Percentiles rank a stretch among this genome's conserved stretches.
Evolutionary conservation across 1,140 invertebrate species (phyloP).

Genomic region (Cherax quadricarinatus): DNA sequence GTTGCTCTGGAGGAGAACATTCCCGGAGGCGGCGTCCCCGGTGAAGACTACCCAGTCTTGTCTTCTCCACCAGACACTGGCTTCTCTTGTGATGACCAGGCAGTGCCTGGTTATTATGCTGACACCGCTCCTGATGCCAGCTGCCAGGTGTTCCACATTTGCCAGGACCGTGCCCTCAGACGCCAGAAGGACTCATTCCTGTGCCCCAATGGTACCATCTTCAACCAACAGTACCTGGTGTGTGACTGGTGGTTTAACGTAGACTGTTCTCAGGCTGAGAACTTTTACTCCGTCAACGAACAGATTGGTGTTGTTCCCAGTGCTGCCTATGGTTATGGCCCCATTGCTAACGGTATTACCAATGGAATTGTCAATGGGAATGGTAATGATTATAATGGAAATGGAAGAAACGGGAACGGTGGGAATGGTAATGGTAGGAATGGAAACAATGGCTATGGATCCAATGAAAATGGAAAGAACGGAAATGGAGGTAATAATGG

Average conservation of each 20-base stretch:
- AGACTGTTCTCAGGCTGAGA: slow-evolving; percentile 77
- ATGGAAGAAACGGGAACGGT: slow-evolving; percentile 10
- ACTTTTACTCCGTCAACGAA: slow-evolving; percentile 77
- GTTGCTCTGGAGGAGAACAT: slow-evolving; percentile 28
- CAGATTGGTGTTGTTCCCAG: neutral
- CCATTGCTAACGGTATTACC: neutral
- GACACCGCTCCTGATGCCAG: slow-evolving; percentile 75
- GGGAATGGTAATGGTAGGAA: slow-evolving; percentile 6
- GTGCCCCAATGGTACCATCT: slow-evolving; percentile 80
- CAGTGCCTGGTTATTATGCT: slow-evolving; percentile 70
- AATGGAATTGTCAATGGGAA: neutral
- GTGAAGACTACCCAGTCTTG: slow-evolving; percentile 74
- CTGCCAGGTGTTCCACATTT: slow-evolving; percentile 80
- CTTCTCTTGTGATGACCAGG: slow-evolving; percentile 77
- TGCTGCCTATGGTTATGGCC: neutral
- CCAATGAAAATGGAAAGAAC: neutral
- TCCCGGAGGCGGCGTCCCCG: slow-evolving; percentile 70
- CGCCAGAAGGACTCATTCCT: slow-evolving; percentile 76
- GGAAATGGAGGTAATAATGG: neutral
- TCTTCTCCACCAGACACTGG: slow-evolving; percentile 76
- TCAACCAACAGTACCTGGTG: slow-evolving; percentile 80
- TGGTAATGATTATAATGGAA: neutral
- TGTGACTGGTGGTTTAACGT: slow-evolving; percentile 82
- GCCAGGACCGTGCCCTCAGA: slow-evolving; percentile 77
- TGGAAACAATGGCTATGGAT: neutral